Base-by-base conservation (phyloP, 2,888 invertebrate genomes). In the Campoplex capitator region DNA sequence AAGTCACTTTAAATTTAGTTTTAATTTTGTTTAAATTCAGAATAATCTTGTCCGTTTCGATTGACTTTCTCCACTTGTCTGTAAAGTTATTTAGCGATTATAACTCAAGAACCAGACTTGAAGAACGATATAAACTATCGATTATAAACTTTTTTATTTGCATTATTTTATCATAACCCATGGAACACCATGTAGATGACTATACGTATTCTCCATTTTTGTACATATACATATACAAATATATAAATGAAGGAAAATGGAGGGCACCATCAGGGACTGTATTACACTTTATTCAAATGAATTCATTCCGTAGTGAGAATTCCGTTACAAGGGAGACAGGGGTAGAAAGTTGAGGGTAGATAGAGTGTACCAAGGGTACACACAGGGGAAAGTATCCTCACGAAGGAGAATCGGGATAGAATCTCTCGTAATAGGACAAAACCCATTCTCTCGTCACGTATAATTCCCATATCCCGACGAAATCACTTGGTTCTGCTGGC, bases 281-380 rank as follows among this genome's bases (percentile, higher is more conserved):
- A 82, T 82, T 75, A 83, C 86, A 83, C 86, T 86, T 86, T 86
- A 86, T 86, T 83, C 86, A 86, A 86, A 86, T 86, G 86, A 83
- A 86, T 86, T 86, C 83, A 86, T 86, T 83, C 56, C 75, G 67
- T 62, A 58, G 80, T 76, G 83, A 86, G 87, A 74, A 84, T 84
- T 82, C 68, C 81, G 42, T 74, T 70, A 71, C 58, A 73, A 76
- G 45, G 58, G 77, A 45, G 28, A 54, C 71, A 18, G 28, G 35
- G 76, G 35, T 82, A 74, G 58, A 84, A 73, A 86, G 87, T 84
- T 87, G 45, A 84, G 77, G 81, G 77, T 65, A 18, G 23, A 62
- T 32, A 28, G 48, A 35, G 73, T 68, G 54, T 80, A 75, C 75
- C 32, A 42, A 42, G 32, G 18, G 71, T 67, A 83, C 80, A 83